Base-by-base conservation (phyloP, 2,888 invertebrate species). In the Lasioglossum marginatum region DNA sequence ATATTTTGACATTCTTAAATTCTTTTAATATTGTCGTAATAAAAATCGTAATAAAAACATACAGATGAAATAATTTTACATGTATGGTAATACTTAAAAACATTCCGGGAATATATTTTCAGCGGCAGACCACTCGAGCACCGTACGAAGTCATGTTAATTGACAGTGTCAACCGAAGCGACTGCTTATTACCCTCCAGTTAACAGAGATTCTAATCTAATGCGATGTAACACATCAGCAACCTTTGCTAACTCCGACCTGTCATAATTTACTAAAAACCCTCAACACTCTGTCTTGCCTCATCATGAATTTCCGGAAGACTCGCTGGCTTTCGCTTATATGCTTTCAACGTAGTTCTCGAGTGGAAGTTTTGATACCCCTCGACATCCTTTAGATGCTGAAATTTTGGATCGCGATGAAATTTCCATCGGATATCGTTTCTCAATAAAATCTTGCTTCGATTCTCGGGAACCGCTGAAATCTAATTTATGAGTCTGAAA, bases 401-500 rank as follows among this genome's bases (percentile, higher is more conserved):
- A 31, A 63, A 63, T 31, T 63, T 63, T 31, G 31, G 63, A 63
- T 63, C 63, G 31, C 6, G 31, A 31, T 63, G 63, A 16, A 63
- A 63, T 45, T 45, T 45, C 63, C 63, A 31, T 63, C 63, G 16
- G 63, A 63, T 63, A 31, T 63, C 63, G 63, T 31, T 63, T 31
- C 63, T 31, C 63, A 63, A 63, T 63, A 63, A 63, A 63, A 31
- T 63, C 63, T 63, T 63, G 31, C 63, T 63, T 63, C 63, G 63
- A 63, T 63, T 63, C 63, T 16, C 63, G n/a, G 57, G n/a, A 57
- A 63, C 31, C 63, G 31, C 16, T 63, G 63, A 63, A 63, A 63
- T 31, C 63, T 63, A 63, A 63, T 63, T 63, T 63, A 63, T 63
- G 27, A 31, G 27, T 31, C 23, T 63, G 63, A 63, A 63, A 31